phyloP scores from a whole-genome alignment of 2,888 invertebrate genomes.

The Pimpla rufipes region DNA sequence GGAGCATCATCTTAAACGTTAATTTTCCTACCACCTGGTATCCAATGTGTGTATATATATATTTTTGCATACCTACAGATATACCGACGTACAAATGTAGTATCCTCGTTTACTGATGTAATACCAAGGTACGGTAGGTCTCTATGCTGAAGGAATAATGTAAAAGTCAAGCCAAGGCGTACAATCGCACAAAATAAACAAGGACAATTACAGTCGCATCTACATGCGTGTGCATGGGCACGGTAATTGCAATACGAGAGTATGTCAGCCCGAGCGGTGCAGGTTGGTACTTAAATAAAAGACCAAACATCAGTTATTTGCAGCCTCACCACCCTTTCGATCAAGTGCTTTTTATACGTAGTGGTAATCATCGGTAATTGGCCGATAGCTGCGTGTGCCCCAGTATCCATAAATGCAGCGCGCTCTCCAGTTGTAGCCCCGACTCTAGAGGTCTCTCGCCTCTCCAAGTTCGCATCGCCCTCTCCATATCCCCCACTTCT shows the following conservation, averaged over 20 bases:
- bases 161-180: too few relatives aligned
- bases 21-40: conserved; percentile 2
- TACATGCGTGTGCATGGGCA: too few relatives aligned
- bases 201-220: too few relatives aligned
- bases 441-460: conserved; percentile 13
- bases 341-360: conserved; percentile 4
- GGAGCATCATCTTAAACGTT: conserved; percentile 17
- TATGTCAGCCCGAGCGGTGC: background rate
- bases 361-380: background rate
- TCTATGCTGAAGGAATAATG: too few relatives aligned
- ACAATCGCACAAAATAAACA: too few relatives aligned
- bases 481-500: conserved; percentile 22
- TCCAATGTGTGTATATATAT: background rate
- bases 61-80: background rate
- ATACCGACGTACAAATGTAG: background rate
- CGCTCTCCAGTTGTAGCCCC: conserved; percentile 2
- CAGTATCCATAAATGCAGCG: conserved; percentile 6
- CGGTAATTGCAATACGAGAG: too few relatives aligned
- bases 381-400: background rate
- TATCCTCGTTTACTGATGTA: background rate
- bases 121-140: background rate
- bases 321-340: background rate
- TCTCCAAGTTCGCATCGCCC: conserved; percentile 11
- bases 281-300: conserved; percentile 6
- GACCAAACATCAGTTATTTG: conserved; percentile 9